Evolutionary conservation across 1,140 invertebrate species (phyloP), one percentile per base, ranked within the genome.

Genomic region (Drosophila suzukii): DNA sequence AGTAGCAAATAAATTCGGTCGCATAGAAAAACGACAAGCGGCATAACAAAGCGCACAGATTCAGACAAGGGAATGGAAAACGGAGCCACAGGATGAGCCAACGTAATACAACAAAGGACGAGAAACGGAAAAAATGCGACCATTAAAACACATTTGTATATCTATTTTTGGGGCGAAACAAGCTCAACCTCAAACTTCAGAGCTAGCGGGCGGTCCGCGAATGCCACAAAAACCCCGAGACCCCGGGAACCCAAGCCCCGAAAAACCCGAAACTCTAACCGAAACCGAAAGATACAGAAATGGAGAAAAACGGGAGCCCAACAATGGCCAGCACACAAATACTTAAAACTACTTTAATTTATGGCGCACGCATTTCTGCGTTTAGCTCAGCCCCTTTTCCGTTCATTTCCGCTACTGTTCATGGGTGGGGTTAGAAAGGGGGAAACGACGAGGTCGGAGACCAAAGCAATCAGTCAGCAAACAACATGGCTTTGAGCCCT

Each of bases 101-200:
- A 65, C 47, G 65, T 51, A 56, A 66, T 62, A 85, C 78, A 66
- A 61, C 44, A 75, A 75, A 65, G 34, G 61, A 65, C 46, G 61
- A 67, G 54, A 11, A 75, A 57, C 67, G 67, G 50, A 78, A 61
- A 85, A 86, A 86, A 86, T 72, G 78, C 78, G 78, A 78, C 83
- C 83, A 88, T 88, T 88, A 88, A 89, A 88, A 88, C 83, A 88
- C 83, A 88, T 88, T 88, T 88, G 84, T 88, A 88, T 89, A 88
- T 88, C 83, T 88, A 88, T 88, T 88, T 88, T 86, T 81, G 77
- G 82, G 78, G 66, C 76, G 71, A 84, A 83, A 78, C 68, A 53
- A 58, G 67, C 59, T 65, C 71, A 38, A 72, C 68, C 65, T 72
- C 71, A 80, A 71, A 61, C 74, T 70, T 63, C 68, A 15, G 53